A percentile compares a stretch with the other conserved stretches of the same genome.
These are phyloP conservation scores for Drosophila neonasuta DNA, from an alignment of 2,888 invertebrate species.

Conservation along the genomic window DNA sequence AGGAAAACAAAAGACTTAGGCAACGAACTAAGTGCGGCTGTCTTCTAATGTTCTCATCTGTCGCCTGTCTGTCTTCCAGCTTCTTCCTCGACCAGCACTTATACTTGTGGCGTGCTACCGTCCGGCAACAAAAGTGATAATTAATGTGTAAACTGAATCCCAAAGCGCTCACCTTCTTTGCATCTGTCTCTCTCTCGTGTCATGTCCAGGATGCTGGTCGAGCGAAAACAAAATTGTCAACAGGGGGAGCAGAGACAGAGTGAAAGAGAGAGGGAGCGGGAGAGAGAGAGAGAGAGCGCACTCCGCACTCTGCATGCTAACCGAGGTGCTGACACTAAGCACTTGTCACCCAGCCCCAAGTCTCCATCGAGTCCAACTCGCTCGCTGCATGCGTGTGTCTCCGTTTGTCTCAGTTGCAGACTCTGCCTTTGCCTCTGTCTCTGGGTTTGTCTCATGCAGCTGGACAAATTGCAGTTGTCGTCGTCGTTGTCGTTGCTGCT, in stretches of 20 bases:
- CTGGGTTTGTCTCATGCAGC: conserved; percentile 63
- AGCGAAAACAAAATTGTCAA: conserved; percentile 69
- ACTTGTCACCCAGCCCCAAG: conserved; percentile 73
- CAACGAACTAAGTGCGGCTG: conserved; percentile 61
- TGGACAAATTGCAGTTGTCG: conserved; percentile 78
- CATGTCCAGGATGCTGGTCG: conserved; percentile 50
- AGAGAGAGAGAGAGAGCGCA: background rate
- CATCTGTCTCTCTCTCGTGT: conserved; percentile 26
- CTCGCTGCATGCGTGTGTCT: conserved; percentile 49
- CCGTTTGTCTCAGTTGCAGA: conserved; percentile 14
- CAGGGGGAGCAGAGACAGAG: conserved; percentile 31
- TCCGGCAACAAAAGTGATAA: conserved; percentile 78
- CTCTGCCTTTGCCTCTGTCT: conserved; percentile 21
- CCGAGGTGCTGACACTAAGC: conserved; percentile 78
- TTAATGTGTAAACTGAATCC: conserved; percentile 80
- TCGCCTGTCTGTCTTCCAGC: conserved; percentile 45
- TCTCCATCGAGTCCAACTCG: conserved; percentile 10
- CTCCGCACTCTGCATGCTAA: conserved; percentile 67
- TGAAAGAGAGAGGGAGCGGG: conserved; percentile 2
- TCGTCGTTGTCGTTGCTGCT: conserved; percentile 54
- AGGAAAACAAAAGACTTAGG: conserved; percentile 67
- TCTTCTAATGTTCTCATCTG: conserved; percentile 62
- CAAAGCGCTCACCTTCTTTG: conserved; percentile 37
- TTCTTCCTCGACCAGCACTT: conserved; percentile 20
- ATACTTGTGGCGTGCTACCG: conserved; percentile 30